These are phyloP conservation scores for Tupaia chinensis DNA, from an alignment of 2,113 vertebrate genomes.

Conservation along the genomic window DNA sequence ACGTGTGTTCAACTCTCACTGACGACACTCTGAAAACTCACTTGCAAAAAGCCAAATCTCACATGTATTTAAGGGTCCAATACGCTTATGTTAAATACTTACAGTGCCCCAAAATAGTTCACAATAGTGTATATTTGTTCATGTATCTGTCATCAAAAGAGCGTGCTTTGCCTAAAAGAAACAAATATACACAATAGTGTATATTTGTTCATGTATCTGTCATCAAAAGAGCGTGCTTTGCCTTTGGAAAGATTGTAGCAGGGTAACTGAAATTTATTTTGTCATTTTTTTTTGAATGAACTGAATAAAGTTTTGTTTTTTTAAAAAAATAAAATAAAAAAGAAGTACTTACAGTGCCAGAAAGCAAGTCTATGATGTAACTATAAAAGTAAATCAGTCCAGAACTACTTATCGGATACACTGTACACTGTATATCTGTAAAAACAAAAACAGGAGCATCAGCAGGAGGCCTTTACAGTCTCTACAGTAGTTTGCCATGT, in stretches of 20 bases:
- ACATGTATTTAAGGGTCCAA: neutral
- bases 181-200: too few relatives aligned
- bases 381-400: conserved; percentile 93
- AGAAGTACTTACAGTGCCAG: conserved; percentile 91
- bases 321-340: too few relatives aligned
- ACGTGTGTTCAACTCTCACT: neutral
- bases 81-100: conserved; percentile 80
- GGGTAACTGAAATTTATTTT: too few relatives aligned
- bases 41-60: neutral
- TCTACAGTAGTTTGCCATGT: neutral
- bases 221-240: too few relatives aligned
- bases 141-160: too few relatives aligned
- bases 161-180: too few relatives aligned
- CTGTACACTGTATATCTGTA: conserved; percentile 89
- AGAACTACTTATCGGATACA: conserved; percentile 85
- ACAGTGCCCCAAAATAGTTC: conserved; percentile 87
- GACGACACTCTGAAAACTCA: neutral
- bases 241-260: too few relatives aligned
- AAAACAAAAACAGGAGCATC: conserved; percentile 37
- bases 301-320: too few relatives aligned
- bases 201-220: too few relatives aligned
- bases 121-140: too few relatives aligned
- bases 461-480: neutral
- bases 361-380: conserved; percentile 94
- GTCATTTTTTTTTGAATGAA: too few relatives aligned